Evolutionary conservation across 92 coral and sea anemone genomes (phyloP), one percentile per base, ranked within the genome.

Genomic region (Phymanthus crucifer): DNA sequence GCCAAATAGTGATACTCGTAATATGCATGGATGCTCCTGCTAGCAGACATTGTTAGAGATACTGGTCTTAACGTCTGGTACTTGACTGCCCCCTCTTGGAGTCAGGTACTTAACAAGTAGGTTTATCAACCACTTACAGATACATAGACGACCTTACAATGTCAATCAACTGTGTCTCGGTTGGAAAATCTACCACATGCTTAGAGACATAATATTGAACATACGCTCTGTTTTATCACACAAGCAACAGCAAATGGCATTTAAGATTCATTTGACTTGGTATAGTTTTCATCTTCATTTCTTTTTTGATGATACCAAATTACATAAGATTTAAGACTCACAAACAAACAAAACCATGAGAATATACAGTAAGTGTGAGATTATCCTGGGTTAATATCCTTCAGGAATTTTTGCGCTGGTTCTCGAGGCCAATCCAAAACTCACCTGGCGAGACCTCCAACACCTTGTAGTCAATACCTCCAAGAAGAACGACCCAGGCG

Each of bases 391-490:
- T 61, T 61, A 32, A 77, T 77, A 37, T 77, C 68, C 81, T 77
- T 24, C 65, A 96, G 99, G 99, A 67, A 93, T 93, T 72, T 96
- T 96, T 87, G 99, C 99, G 3, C 88, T 96, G 83, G 98, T 96
- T 11, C 83, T 96, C 52, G 93, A 93, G 76, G 99, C 99, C 73
- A 96, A 96, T 77, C 98, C 98, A 21, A 89, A 77, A 54, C 67
- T 95, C 57, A 89, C 98, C 34, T 95, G 99, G 99, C 89, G 99
- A 61, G 98, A 95, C 82, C 83, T 95, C 18, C 99, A 95, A 43
- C 99, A 95, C 81, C 93, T 95, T 37, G 77, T 95, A 40, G 98
- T 95, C 16, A 84, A 93, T 79, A 95, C 99, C 26, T 95, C 99
- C 40, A 88, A 73, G 75, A 81, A 83, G 83, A 93, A 93, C 9